phyloP scores from a whole-genome alignment of 2,888 invertebrate genomes.

The Adelphocoris suturalis region DNA sequence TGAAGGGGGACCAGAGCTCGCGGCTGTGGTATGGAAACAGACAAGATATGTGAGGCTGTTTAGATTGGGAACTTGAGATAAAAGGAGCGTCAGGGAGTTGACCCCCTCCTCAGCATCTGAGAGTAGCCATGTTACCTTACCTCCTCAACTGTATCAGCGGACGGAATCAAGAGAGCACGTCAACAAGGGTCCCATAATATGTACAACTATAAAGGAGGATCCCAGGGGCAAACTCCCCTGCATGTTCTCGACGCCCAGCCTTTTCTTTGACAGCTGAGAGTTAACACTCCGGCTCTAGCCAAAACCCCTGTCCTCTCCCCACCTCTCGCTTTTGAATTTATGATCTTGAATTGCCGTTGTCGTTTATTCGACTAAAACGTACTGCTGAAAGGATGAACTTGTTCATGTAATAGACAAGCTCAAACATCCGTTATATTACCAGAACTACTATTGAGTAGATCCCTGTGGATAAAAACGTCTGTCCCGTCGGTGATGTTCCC shows the following conservation, averaged over 20 bases:
- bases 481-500: no score
- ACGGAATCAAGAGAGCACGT: conserved; percentile 57
- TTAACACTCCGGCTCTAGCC: conserved; percentile 24
- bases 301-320: conserved; percentile 21
- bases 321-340: background rate
- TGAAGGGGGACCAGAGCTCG: background rate
- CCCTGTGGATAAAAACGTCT: no score
- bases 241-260: conserved; percentile 42
- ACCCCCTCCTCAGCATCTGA: conserved; percentile 13
- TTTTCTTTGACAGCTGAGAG: conserved; percentile 38
- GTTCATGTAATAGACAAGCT: background rate
- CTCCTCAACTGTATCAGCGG: conserved; percentile 37
- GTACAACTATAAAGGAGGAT: conserved; percentile 56
- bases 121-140: conserved; percentile 40
- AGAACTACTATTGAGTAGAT: no score
- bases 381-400: background rate
- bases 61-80: conserved; percentile 66
- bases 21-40: conserved; percentile 51
- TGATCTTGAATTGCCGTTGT: background rate
- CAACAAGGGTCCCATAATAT: conserved; percentile 68
- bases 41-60: conserved; percentile 65
- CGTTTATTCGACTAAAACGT: background rate
- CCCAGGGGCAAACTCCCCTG: conserved; percentile 14
- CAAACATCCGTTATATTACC: background rate
- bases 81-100: conserved; percentile 34